A percentile compares a stretch with the other conserved stretches of the same genome.
phyloP scores from a whole-genome alignment of 2,113 vertebrate genomes.

The Eurystomus gularis region DNA sequence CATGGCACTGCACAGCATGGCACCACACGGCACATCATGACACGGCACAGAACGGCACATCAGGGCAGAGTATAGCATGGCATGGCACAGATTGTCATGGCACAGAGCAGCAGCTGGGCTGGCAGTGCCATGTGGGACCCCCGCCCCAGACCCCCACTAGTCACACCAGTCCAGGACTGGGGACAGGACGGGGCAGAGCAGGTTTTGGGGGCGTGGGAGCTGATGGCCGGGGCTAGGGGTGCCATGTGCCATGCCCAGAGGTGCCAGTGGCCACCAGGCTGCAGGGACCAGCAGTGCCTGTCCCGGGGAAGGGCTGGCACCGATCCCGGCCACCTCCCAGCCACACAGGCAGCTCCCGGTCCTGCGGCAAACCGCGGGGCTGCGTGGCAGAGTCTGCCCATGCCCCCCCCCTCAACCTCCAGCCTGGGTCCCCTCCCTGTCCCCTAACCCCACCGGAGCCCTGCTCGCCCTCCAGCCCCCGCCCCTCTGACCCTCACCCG shows the following conservation, averaged over 20 bases:
- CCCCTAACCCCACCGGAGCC: neutral
- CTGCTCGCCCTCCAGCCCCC: neutral
- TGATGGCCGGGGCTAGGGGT: neutral
- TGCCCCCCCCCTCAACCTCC: too few species aligned
- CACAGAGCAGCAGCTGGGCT: neutral
- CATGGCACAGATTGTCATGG: rapidly evolving
- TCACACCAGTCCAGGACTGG: neutral
- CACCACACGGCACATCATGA: too few species aligned
- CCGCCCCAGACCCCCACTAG: neutral
- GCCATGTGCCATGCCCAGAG: neutral
- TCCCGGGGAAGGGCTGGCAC: neutral
- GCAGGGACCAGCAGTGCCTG: neutral
- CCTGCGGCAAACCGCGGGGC: rapidly evolving
- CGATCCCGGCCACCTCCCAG: neutral
- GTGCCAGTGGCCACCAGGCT: rapidly evolving
- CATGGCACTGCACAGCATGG: neutral
- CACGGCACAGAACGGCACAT: rapidly evolving
- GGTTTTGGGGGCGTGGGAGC: neutral
- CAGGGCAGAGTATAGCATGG: rapidly evolving
- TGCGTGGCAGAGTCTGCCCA: neutral
- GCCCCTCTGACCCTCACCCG: slow-evolving; percentile 69
- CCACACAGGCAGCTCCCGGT: neutral
- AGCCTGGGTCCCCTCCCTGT: neutral
- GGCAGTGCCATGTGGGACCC: neutral
- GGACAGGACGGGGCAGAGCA: rapidly evolving